A percentile compares a stretch with the other conserved stretches of the same genome.
phyloP scores from a whole-genome alignment of 2,888 invertebrate species.

The Charanyca ferruginea region DNA sequence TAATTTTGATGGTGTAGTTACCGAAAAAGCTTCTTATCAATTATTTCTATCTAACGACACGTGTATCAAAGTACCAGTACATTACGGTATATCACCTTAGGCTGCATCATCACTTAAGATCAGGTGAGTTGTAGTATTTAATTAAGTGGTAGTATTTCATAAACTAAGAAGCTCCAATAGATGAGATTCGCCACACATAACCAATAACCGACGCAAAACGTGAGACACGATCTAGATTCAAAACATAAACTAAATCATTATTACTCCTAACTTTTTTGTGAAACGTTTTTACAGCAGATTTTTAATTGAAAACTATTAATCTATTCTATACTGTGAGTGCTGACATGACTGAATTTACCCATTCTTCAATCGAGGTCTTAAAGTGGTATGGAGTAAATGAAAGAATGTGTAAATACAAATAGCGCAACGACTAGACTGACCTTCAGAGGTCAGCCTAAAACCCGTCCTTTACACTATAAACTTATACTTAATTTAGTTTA shows the following conservation, averaged over 20 bases:
- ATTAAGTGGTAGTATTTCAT: neutral
- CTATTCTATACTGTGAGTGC: neutral
- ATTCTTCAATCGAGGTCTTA: neutral
- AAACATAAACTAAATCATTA: conserved; percentile 38
- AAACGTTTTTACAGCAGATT: conserved; percentile 36
- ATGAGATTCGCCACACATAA: conserved; percentile 49
- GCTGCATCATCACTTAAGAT: too few species aligned
- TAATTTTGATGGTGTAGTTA: too few species aligned
- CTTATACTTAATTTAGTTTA: conserved; percentile 13
- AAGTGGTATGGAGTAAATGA: neutral
- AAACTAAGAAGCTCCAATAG: conserved; percentile 43
- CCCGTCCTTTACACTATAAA: conserved; percentile 21
- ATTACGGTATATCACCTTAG: conserved; percentile 3
- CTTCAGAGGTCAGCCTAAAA: conserved; percentile 1
- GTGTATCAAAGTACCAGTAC: conserved; percentile 2
- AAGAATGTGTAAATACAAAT: neutral
- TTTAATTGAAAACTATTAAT: conserved; percentile 34
- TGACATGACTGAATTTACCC: neutral
- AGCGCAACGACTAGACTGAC: too few species aligned
- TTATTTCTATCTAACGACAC: neutral
- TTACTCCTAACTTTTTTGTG: conserved; percentile 38
- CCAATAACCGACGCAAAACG: conserved; percentile 50
- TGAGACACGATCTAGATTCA: conserved; percentile 59
- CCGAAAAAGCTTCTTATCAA: neutral
- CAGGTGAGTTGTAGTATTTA: too few species aligned